Conservation (phyloP, 2,113 vertebrate species). For the Hydropotes inermis region DNA sequence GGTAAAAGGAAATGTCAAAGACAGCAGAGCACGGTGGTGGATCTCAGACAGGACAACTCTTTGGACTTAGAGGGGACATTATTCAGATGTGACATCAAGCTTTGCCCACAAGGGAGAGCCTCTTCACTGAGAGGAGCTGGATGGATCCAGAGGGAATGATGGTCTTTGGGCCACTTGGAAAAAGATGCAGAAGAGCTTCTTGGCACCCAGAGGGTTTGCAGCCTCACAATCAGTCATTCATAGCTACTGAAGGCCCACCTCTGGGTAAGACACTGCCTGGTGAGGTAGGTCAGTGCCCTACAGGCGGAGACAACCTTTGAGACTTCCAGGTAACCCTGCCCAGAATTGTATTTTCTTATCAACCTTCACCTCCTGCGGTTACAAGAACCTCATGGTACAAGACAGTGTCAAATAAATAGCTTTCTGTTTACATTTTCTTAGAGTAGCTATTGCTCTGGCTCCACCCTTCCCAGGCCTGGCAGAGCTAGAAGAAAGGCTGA, state of each 20-base stretch:
- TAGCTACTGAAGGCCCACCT: background rate
- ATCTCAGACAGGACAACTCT: background rate
- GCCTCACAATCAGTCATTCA: background rate
- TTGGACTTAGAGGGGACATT: background rate
- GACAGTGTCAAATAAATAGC: constrained; percentile 17
- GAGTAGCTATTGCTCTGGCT: constrained; percentile 18
- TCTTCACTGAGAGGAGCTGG: background rate
- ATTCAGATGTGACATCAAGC: background rate
- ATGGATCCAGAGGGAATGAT: background rate
- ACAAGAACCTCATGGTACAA: constrained; percentile 14
- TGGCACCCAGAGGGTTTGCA: background rate
- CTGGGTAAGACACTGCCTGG: background rate
- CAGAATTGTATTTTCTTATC: constrained; percentile 63
- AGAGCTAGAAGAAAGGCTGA: background rate
- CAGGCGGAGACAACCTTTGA: constrained; percentile 43
- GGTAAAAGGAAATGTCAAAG: background rate
- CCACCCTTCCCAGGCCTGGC: constrained; percentile 17
- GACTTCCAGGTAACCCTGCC: constrained; percentile 55
- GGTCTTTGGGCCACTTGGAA: background rate
- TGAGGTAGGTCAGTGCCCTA: background rate
- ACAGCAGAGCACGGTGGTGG: background rate
- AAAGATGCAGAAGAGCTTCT: background rate
- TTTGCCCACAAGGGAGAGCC: background rate
- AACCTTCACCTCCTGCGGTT: constrained; percentile 47
- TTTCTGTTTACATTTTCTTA: constrained; percentile 60